phyloP scores from a whole-genome alignment of 2,888 invertebrate genomes.

The Drosophila recens region DNA sequence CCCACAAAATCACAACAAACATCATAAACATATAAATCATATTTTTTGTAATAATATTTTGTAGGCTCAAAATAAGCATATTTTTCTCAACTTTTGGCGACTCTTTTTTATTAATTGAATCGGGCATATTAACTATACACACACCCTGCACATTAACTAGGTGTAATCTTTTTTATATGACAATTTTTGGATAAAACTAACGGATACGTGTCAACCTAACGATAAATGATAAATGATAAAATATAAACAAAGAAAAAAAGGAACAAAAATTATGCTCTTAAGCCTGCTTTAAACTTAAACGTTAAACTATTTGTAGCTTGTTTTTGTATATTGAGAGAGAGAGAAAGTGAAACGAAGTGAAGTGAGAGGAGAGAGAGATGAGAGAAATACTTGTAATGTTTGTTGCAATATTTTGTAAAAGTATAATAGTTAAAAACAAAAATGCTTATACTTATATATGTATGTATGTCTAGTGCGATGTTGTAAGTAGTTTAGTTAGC shows the following conservation, averaged over 20 bases:
- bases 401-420: conserved; percentile 77
- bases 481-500: conserved; percentile 65
- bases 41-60: conserved; percentile 58
- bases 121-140: neutral
- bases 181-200: conserved; percentile 69
- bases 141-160: conserved; percentile 41
- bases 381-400: conserved; percentile 36
- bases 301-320: conserved; percentile 78
- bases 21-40: conserved; percentile 39
- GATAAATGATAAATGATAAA: conserved; percentile 67
- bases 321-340: conserved; percentile 60
- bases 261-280: conserved; percentile 49
- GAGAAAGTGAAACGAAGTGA: conserved; percentile 6
- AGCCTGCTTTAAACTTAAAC: conserved; percentile 76
- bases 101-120: conserved; percentile 25
- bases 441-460: conserved; percentile 26
- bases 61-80: conserved; percentile 39
- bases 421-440: conserved; percentile 67
- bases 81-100: conserved; percentile 43
- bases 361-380: conserved; percentile 11
- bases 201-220: conserved; percentile 66
- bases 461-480: conserved; percentile 56
- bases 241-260: conserved; percentile 11
- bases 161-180: conserved; percentile 70
- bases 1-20: neutral